Base-by-base conservation (phyloP, 2,888 invertebrate genomes). In the Tiliacea citrago region DNA sequence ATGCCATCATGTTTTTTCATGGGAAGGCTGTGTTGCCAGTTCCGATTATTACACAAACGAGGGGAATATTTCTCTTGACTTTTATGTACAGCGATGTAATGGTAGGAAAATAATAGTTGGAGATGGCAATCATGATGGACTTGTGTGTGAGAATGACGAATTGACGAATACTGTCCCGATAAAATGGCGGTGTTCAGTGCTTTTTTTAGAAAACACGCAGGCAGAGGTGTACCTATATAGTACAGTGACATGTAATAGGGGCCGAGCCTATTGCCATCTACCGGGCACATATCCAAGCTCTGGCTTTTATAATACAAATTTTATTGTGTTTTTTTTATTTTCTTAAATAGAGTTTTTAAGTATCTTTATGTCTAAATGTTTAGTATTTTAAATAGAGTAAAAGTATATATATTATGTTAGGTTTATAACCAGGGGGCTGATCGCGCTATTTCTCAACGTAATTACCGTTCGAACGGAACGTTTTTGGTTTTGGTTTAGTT, bases 1-100 rank as follows among this genome's bases (percentile, higher is more conserved):
- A 61, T 35, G 53, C 49, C 29, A 29, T 24, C 29, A 16, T 53
- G 55, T 51, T 24, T 70, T 80, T 73, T 77, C 57, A 81, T 53
- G 21, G 51, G n/a, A 60, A 51, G 16, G 13, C 45, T 60, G 42
- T 71, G 47, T 57, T 72, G 65, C 39, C 35, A 57, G 45, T 29
- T 12, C 21, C 12, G 42, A 65, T 73, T 73, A 73, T 73, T 57
- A 51, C 49, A 55, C 53, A 61, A 63, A 45, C 13, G n/a, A 65
- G 8, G 49, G 68, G 16, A 71, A 55, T 66, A 70, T 66, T 61
- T 70, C 13, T 21, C 42, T 66, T 55, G 47, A 69, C n/a, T 62
- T 51, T 29, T 47, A 39, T 18, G 35, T 45, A 62, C 24, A 21
- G 7, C 18, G 45, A 2, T 16, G 45, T 45, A n/a, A 42, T 42